phyloP scores from a whole-genome alignment of 1,140 invertebrate genomes.

The Metaphire vulgaris region DNA sequence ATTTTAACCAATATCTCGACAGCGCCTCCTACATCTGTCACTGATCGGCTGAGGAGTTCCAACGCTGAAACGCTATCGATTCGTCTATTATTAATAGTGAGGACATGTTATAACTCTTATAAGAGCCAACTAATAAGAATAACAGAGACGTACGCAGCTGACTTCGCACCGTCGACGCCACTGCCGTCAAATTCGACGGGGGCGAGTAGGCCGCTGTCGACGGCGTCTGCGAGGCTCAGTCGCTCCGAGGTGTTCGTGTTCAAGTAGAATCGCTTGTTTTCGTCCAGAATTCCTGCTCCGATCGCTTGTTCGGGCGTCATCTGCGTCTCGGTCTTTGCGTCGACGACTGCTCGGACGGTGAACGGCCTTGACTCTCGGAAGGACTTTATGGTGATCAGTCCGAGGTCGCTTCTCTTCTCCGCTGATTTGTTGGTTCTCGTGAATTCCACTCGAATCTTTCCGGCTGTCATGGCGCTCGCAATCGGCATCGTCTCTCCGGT shows the following conservation, averaged over 20 bases:
- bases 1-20: no score
- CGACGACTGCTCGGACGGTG: conserved; percentile 23
- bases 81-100: no score
- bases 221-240: conserved; percentile 23
- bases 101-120: no score
- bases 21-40: no score
- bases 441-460: conserved; percentile 14
- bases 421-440: conserved; percentile 18
- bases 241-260: conserved; percentile 1
- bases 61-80: no score
- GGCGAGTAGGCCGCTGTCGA: conserved; percentile 21
- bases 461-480: conserved; percentile 25
- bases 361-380: conserved; percentile 22
- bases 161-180: background rate
- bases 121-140: background rate
- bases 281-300: conserved; percentile 11
- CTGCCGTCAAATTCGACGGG: conserved; percentile 26
- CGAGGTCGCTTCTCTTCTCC: conserved; percentile 28
- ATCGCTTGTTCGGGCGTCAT: conserved; percentile 24
- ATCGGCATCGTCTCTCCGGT: conserved; percentile 25
- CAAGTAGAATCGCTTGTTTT: conserved; percentile 12
- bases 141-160: background rate
- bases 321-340: conserved; percentile 13
- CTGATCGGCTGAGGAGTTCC: no score
- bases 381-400: conserved; percentile 28